Percentiles rank a stretch among this genome's conserved stretches.
These are phyloP conservation scores for Eledona agricola DNA, from an alignment of 2,888 invertebrate genomes.

Conservation along the genomic window DNA sequence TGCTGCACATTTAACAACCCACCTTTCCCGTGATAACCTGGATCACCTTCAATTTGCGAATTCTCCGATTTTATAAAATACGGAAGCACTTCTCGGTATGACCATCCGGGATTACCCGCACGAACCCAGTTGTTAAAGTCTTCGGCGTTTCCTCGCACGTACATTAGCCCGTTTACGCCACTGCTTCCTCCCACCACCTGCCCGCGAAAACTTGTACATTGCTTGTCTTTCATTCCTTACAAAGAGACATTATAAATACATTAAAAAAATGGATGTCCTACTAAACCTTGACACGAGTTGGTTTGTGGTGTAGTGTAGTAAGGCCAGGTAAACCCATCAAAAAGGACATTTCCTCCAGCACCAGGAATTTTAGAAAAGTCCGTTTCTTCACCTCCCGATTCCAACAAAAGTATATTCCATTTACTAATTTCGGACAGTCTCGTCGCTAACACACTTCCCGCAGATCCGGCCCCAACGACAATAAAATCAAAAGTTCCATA, in stretches of 20 bases:
- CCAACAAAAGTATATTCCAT: conserved; percentile 42
- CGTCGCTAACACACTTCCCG: conserved; percentile 42
- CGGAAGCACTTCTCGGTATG: conserved; percentile 79
- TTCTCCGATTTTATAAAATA: conserved; percentile 89
- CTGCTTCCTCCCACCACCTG: conserved; percentile 86
- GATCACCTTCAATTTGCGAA: conserved; percentile 72
- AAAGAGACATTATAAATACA: too few relatives aligned
- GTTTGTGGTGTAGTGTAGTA: conserved; percentile 60
- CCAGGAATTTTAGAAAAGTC: conserved; percentile 42
- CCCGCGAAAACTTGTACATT: conserved; percentile 84
- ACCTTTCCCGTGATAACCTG: conserved; percentile 71
- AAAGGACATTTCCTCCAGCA: too few relatives aligned
- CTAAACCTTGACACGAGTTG: conserved; percentile 30
- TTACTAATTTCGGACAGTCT: conserved; percentile 41
- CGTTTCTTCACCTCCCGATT: conserved; percentile 42
- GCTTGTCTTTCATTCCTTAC: conserved; percentile 78
- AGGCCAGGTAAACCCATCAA: too few relatives aligned
- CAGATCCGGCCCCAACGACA: conserved; percentile 44
- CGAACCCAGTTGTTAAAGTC: conserved; percentile 87
- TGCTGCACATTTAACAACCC: conserved; percentile 78
- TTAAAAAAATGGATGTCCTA: too few relatives aligned
- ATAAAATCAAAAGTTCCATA: conserved; percentile 43
- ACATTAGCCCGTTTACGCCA: conserved; percentile 84
- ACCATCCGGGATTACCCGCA: conserved; percentile 84
- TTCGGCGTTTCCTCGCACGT: conserved; percentile 77